Conservation (phyloP, 2,113 vertebrate species). For the Dermatemys mawii region DNA sequence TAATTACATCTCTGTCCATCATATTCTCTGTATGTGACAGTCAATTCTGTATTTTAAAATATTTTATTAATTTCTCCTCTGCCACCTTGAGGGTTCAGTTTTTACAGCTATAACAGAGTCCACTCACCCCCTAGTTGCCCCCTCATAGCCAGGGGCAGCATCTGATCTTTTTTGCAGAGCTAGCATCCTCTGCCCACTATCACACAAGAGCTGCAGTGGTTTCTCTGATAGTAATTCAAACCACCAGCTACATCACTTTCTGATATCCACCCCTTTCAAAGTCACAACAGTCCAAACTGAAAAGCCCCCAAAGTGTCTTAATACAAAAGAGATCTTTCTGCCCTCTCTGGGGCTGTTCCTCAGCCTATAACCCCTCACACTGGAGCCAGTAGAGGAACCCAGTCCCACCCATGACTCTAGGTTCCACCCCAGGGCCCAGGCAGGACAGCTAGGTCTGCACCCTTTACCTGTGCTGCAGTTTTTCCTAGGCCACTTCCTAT, state of each 20-base stretch:
- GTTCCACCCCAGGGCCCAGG: too few relatives aligned
- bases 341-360: too few relatives aligned
- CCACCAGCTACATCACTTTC: neutral
- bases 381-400: too few relatives aligned
- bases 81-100: neutral
- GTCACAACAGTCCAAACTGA: neutral
- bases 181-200: neutral
- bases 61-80: neutral
- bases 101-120: neutral
- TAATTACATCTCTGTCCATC: neutral
- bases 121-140: too few relatives aligned
- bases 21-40: neutral
- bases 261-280: neutral
- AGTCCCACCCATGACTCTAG: too few relatives aligned
- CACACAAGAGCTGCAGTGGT: neutral
- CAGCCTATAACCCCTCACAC: too few relatives aligned
- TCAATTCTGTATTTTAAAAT: neutral
- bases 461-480: too few relatives aligned
- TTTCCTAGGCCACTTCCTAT: too few relatives aligned
- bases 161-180: neutral
- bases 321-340: neutral
- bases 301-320: neutral
- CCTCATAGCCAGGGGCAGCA: neutral
- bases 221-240: neutral
- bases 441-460: too few relatives aligned